phyloP scores from a whole-genome alignment of 2,113 vertebrate species.

The Xenopus laevis region DNA sequence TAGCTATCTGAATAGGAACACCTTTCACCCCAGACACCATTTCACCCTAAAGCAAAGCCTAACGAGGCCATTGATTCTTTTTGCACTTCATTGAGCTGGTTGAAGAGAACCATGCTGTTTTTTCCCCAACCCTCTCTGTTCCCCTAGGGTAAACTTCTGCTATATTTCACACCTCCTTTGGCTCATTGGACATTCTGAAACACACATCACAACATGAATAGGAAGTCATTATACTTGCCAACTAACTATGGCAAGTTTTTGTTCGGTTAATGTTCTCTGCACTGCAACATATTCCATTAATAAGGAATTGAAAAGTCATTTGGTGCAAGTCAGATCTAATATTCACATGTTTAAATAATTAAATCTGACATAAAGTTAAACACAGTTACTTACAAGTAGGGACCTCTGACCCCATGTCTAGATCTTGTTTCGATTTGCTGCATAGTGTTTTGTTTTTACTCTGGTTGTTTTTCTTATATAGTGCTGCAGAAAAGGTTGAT shows the following conservation, averaged over 20 bases:
- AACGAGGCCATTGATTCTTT: constrained; percentile 31
- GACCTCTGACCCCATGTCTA: no score
- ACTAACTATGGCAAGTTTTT: constrained; percentile 23
- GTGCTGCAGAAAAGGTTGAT: no score
- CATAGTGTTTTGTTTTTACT: no score
- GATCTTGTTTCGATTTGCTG: no score
- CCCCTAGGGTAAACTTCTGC: constrained; percentile 30
- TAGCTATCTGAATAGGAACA: constrained; percentile 11
- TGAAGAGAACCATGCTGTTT: constrained; percentile 27
- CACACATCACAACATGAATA: constrained; percentile 16
- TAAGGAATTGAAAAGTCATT: background rate
- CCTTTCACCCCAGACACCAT: constrained; percentile 26
- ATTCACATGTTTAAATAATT: no score
- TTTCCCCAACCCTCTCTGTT: constrained; percentile 18
- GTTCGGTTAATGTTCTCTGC: background rate
- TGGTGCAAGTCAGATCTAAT: no score
- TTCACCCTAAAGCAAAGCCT: constrained; percentile 37
- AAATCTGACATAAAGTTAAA: no score
- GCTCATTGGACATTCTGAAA: constrained; percentile 39
- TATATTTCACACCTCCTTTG: constrained; percentile 33
- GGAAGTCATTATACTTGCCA: constrained; percentile 40
- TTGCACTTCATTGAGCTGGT: constrained; percentile 37
- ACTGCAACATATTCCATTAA: background rate
- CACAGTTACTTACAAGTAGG: no score
- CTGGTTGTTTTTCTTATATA: no score